These are phyloP conservation scores for Leucophora obtusa DNA, from an alignment of 2,888 invertebrate species.

Conservation along the genomic window DNA sequence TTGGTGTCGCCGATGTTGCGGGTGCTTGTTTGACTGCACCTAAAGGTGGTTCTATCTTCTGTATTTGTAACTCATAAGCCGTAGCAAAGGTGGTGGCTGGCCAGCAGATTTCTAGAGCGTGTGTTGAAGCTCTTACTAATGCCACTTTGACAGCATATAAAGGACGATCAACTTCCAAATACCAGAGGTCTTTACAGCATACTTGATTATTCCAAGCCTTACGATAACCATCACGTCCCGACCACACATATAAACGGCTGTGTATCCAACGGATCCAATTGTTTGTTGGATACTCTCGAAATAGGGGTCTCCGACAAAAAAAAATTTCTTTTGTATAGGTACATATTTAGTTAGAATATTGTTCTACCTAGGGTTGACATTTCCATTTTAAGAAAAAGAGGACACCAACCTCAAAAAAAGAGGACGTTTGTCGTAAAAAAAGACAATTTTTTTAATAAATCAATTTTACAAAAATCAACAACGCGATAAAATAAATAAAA, in stretches of 20 bases:
- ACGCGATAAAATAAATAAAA: too few relatives aligned
- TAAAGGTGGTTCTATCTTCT: slow-evolving; percentile 79
- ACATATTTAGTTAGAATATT: too few relatives aligned
- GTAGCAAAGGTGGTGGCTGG: slow-evolving; percentile 92
- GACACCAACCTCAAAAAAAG: too few relatives aligned
- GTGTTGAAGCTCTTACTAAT: slow-evolving; percentile 95
- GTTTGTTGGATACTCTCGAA: too few relatives aligned
- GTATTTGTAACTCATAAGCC: slow-evolving; percentile 92
- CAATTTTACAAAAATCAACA: too few relatives aligned
- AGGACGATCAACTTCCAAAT: slow-evolving; percentile 95
- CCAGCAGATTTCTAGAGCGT: slow-evolving; percentile 97
- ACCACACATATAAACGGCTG: slow-evolving; percentile 98
- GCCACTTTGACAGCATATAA: slow-evolving; percentile 94
- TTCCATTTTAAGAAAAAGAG: too few relatives aligned
- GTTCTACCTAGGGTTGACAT: too few relatives aligned
- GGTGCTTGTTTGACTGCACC: slow-evolving; percentile 69
- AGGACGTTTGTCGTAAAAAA: too few relatives aligned
- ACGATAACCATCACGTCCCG: slow-evolving; percentile 98
- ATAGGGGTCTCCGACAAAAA: too few relatives aligned
- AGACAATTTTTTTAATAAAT: too few relatives aligned
- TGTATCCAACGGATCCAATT: slow-evolving; percentile 98
- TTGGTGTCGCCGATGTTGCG: slow-evolving; percentile 35
- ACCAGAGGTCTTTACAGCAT: slow-evolving; percentile 97
- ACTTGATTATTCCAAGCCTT: slow-evolving; percentile 99
- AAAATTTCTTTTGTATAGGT: too few relatives aligned